Conservation (phyloP, 2,888 invertebrate genomes). For the Thumatha senex region DNA sequence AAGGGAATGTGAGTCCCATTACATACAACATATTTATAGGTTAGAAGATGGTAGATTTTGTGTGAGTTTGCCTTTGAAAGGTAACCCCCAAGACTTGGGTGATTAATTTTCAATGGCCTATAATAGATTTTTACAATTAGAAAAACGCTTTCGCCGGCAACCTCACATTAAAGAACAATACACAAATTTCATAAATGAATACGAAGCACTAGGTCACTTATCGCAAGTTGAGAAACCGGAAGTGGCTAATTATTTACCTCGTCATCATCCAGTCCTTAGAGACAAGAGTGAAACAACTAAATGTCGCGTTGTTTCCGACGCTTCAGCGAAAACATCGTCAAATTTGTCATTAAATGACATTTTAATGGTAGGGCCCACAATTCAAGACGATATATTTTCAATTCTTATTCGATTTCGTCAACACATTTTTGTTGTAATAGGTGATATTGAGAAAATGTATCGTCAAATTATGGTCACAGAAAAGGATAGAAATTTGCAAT, state of each 20-base stretch:
- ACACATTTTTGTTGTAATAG: slow-evolving; percentile 7
- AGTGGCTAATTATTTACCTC: not conserved
- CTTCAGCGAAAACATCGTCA: not conserved
- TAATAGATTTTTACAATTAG: not conserved
- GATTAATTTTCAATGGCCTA: not conserved
- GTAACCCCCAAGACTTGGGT: not conserved
- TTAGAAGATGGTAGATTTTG: not conserved
- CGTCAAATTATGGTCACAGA: not conserved
- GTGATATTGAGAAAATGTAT: slow-evolving; percentile 10
- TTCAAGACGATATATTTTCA: slow-evolving; percentile 12
- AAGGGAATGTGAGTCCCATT: not conserved
- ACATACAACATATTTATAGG: not conserved
- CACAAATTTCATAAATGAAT: not conserved
- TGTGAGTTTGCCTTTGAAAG: not conserved
- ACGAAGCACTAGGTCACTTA: not conserved
- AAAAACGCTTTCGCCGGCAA: not conserved
- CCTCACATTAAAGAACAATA: not conserved
- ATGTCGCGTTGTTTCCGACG: not conserved
- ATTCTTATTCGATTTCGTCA: slow-evolving; percentile 10
- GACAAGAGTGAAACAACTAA: not conserved
- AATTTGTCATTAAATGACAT: too few relatives aligned
- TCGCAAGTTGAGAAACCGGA: not conserved
- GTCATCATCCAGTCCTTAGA: slow-evolving; percentile 3
- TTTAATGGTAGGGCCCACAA: slow-evolving; percentile 7
- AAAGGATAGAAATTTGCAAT: not conserved